Base-by-base conservation (phyloP, 2,888 invertebrate species). In the Baccha elongata region DNA sequence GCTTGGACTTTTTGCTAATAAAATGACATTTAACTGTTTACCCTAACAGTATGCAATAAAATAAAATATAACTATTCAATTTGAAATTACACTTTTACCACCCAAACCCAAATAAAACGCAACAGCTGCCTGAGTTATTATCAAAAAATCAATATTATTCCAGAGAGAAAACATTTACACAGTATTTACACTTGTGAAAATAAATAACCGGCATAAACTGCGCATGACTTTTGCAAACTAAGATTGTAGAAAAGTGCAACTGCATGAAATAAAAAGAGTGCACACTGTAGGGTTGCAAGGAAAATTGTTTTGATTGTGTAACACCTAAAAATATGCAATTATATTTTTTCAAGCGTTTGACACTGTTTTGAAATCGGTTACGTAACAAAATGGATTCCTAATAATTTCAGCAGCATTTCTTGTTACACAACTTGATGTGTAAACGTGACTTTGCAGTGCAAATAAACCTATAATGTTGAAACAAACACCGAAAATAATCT, bases 121-220 rank as follows among this genome's bases (percentile, higher is more conserved):
- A 81, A 81, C 81, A 81, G 81, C 76, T 81, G 81, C 76, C 60
- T 32, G 15, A 40, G n/a, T 7, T 53, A 40, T 81, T 76, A 81
- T 81, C 81, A 81, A 42, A 76, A 72, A 81, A 71, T 81, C 71
- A 53, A 81, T 81, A 75, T 1, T 3, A n/a, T 21, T 23, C 26
- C 23, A 40, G 13, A 10, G n/a, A 37, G 46, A 35, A 44, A 65
- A 42, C 13, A 44, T 29, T 19, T 13, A 46, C 42, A 17, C 65
- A 58, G 13, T 44, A 60, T 19, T n/a, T 40, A 40, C 3, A 3
- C 13, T 3, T 40, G 2, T 40, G 3, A 40, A 40, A 40, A 23
- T 3, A 23, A 21, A 48, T 7, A n/a, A 0, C n/a, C 23, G 21
- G 48, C 35, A 35, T 46, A 7, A 7, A 40, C 8, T 58, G 80